A percentile compares a stretch with the other conserved stretches of the same genome.
phyloP scores from a whole-genome alignment of 1,140 invertebrate genomes.

The Temnothorax nylanderi region DNA sequence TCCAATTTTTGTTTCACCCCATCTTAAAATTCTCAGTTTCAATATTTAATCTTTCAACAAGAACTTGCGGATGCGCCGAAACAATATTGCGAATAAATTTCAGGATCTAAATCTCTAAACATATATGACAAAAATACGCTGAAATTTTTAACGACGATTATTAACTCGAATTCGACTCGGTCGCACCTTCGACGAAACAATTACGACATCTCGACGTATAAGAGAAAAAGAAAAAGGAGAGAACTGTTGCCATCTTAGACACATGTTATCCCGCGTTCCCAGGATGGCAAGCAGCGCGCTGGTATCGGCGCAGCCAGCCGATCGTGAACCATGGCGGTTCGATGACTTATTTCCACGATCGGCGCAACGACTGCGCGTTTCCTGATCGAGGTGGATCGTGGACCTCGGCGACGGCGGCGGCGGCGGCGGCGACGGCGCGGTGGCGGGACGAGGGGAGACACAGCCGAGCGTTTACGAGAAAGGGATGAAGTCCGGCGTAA shows the following conservation, averaged over 20 bases:
- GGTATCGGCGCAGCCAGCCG: constrained; percentile 38
- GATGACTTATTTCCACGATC: constrained; percentile 69
- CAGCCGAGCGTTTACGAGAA: constrained; percentile 67
- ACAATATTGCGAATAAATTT: background rate
- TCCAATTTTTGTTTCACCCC: background rate
- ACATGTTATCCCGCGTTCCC: constrained; percentile 57
- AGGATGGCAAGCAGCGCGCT: constrained; percentile 38
- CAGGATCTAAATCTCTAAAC: background rate
- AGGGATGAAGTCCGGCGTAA: constrained; percentile 77
- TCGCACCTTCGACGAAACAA: constrained; percentile 7
- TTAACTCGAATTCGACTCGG: background rate
- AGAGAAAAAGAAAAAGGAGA: background rate
- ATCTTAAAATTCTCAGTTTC: background rate
- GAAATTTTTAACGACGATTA: background rate
- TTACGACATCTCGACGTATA: background rate
- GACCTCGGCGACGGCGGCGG: constrained; percentile 1
- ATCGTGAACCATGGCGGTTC: constrained; percentile 57
- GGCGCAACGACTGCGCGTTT: constrained; percentile 55
- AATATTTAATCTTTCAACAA: background rate
- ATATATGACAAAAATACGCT: background rate
- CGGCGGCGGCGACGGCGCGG: background rate
- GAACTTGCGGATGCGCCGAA: background rate
- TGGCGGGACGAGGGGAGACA: background rate
- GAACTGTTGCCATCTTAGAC: constrained; percentile 47
- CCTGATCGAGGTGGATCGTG: constrained; percentile 57